phyloP scores from a whole-genome alignment of 2,888 invertebrate genomes.

The Lochmaea capreae region DNA sequence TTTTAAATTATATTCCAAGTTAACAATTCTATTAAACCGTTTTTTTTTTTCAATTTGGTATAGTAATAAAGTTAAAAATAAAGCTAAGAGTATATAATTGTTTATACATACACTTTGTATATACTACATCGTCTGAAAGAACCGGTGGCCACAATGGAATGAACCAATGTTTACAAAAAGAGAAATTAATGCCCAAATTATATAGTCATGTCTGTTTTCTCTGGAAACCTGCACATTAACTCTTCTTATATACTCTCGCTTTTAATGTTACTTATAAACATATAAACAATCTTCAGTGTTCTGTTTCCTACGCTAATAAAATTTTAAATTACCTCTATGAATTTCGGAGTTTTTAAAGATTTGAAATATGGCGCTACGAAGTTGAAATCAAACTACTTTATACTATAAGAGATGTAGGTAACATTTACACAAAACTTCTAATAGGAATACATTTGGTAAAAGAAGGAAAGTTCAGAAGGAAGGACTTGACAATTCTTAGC shows the following conservation, averaged over 20 bases:
- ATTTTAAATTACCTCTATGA: slow-evolving; percentile 31
- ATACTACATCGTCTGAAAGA: slow-evolving; percentile 17
- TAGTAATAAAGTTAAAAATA: slow-evolving; percentile 14
- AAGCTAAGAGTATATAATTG: slow-evolving; percentile 7
- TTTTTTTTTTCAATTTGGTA: not conserved
- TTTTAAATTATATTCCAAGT: not conserved
- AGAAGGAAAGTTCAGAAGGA: slow-evolving; percentile 7
- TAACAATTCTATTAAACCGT: not conserved
- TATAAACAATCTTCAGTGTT: slow-evolving; percentile 55
- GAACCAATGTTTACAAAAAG: slow-evolving; percentile 47
- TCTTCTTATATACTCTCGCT: slow-evolving; percentile 42
- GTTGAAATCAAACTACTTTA: no score
- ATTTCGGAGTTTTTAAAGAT: no score
- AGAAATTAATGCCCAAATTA: slow-evolving; percentile 37
- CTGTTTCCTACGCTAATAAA: slow-evolving; percentile 52
- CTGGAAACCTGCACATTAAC: slow-evolving; percentile 58
- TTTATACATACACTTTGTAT: slow-evolving; percentile 14
- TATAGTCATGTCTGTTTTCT: slow-evolving; percentile 55
- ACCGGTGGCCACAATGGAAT: slow-evolving; percentile 42
- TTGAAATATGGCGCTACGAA: no score
- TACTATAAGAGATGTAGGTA: no score
- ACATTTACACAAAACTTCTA: slow-evolving; percentile 31
- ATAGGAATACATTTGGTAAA: slow-evolving; percentile 25
- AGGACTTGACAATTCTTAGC: slow-evolving; percentile 11
- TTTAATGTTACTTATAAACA: slow-evolving; percentile 58